phyloP scores from a whole-genome alignment of 1,140 invertebrate species.

The Heliconius nattereri region DNA sequence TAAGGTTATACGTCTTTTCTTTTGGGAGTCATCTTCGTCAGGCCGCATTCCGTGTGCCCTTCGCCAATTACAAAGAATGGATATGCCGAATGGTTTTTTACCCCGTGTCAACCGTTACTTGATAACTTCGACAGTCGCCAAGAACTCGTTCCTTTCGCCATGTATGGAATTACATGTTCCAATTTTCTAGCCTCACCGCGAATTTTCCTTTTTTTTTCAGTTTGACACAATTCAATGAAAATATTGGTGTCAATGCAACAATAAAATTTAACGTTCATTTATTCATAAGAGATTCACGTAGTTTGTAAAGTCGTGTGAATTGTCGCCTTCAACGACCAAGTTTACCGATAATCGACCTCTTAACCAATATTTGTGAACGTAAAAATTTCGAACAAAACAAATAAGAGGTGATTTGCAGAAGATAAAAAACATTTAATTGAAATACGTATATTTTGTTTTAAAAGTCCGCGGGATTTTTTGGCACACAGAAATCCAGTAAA shows the following conservation, averaged over 20 bases:
- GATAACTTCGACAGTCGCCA: constrained; percentile 64
- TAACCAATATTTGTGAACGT: constrained; percentile 72
- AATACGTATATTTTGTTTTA: background rate
- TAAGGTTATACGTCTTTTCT: constrained; percentile 60
- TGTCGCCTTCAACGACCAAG: constrained; percentile 48
- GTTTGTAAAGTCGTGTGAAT: constrained; percentile 49
- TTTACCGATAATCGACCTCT: constrained; percentile 73
- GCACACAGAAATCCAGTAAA: background rate
- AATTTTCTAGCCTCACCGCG: constrained; percentile 69
- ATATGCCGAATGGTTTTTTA: constrained; percentile 65
- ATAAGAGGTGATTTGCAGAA: constrained; percentile 38
- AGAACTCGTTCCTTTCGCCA: constrained; percentile 58
- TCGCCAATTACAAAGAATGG: constrained; percentile 67
- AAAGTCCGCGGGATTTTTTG: background rate
- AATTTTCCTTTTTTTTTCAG: constrained; percentile 64
- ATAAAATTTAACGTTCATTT: constrained; percentile 67
- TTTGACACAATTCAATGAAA: constrained; percentile 52
- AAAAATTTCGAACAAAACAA: constrained; percentile 56
- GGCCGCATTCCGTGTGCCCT: constrained; percentile 65
- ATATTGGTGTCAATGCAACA: constrained; percentile 71
- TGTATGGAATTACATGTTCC: constrained; percentile 60
- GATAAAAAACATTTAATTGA: background rate
- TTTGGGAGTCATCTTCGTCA: constrained; percentile 67
- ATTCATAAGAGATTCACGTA: constrained; percentile 55
- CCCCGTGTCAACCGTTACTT: constrained; percentile 64